Percentiles rank a stretch among this genome's conserved stretches.
These are phyloP conservation scores for Mimumesa dahlbomi DNA, from an alignment of 2,888 invertebrate genomes.

Conservation along the genomic window DNA sequence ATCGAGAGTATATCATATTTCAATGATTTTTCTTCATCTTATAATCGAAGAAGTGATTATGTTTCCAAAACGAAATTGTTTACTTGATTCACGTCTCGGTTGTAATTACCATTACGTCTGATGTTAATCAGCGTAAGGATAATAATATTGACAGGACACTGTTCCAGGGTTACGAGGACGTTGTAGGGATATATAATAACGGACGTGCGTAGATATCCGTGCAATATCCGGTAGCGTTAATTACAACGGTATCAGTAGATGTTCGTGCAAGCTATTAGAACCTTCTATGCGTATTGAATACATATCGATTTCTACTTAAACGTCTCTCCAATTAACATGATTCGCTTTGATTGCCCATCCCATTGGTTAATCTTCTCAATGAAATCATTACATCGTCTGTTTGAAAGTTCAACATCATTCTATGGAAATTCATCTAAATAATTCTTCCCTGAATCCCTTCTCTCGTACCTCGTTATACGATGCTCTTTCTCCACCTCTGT, in stretches of 20 bases:
- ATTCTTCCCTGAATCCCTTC: too few relatives aligned
- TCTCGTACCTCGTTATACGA: too few relatives aligned
- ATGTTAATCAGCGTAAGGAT: constrained; percentile 41
- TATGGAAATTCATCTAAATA: too few relatives aligned
- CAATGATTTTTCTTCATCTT: too few relatives aligned
- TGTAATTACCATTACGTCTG: constrained; percentile 29
- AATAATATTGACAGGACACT: not conserved
- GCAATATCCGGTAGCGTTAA: constrained; percentile 23
- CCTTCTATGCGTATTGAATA: not conserved
- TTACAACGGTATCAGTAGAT: constrained; percentile 8
- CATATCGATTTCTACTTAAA: constrained; percentile 11
- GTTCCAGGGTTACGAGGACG: constrained; percentile 2
- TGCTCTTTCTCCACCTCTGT: too few relatives aligned
- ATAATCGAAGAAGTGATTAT: too few relatives aligned
- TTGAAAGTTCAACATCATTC: too few relatives aligned
- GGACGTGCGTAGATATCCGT: not conserved
- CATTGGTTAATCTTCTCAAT: too few relatives aligned
- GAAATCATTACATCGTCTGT: too few relatives aligned
- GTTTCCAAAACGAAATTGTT: too few relatives aligned
- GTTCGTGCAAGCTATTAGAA: not conserved
- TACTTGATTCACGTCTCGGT: not conserved
- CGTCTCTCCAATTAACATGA: not conserved
- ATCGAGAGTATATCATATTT: too few relatives aligned
- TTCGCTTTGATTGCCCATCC: too few relatives aligned
- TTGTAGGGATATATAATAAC: constrained; percentile 14